phyloP scores from a whole-genome alignment of 2,888 invertebrate genomes.

The Icerya purchasi region DNA sequence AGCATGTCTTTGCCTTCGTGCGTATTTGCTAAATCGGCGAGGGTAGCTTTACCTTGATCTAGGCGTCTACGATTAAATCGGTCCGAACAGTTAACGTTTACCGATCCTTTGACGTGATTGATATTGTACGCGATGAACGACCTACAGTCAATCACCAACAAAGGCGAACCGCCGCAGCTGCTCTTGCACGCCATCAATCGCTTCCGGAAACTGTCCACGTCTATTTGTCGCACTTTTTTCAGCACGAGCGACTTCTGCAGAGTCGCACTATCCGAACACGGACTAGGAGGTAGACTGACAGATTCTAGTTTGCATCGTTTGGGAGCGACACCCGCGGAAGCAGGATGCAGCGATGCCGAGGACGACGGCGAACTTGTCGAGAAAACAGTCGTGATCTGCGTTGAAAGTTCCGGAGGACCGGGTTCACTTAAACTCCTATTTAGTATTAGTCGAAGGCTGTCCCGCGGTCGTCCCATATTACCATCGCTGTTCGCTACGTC shows the following conservation, averaged over 20 bases:
- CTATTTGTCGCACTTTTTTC: constrained; percentile 26
- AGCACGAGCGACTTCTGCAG: constrained; percentile 31
- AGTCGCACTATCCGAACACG: constrained; percentile 33
- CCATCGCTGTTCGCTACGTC: neutral
- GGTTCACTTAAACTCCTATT: constrained; percentile 36
- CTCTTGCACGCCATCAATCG: constrained; percentile 9
- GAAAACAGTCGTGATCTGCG: constrained; percentile 11
- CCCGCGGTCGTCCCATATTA: constrained; percentile 24
- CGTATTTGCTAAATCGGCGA: constrained; percentile 41
- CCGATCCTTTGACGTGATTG: constrained; percentile 42
- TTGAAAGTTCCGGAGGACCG: constrained; percentile 25
- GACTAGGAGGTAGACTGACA: constrained; percentile 29
- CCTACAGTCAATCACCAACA: constrained; percentile 18
- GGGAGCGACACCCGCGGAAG: constrained; percentile 25
- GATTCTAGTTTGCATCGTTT: constrained; percentile 34
- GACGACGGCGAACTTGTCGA: constrained; percentile 9
- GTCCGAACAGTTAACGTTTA: constrained; percentile 49
- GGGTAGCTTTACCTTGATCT: constrained; percentile 39
- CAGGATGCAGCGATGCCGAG: constrained; percentile 2
- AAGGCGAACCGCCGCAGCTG: constrained; percentile 1
- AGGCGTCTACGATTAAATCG: constrained; percentile 42
- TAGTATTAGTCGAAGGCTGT: constrained; percentile 33
- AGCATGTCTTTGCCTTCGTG: constrained; percentile 40
- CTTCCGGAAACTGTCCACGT: constrained; percentile 11
- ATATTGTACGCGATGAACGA: constrained; percentile 47